Conservation (phyloP, 2,797 vertebrate genomes). For the Chaunax sp. region DNA sequence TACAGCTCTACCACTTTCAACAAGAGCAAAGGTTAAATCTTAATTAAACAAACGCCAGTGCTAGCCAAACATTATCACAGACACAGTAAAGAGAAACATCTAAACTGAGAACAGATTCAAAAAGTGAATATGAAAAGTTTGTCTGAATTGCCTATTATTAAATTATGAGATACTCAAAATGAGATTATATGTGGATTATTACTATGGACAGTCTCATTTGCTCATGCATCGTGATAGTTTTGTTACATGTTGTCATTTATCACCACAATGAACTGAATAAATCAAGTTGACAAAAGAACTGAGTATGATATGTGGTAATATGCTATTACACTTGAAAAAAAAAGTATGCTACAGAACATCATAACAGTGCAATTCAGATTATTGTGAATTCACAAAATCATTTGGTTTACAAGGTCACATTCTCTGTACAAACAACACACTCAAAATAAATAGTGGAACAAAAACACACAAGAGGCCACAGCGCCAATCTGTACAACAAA, state of each 20-base stretch:
- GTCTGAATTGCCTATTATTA: conserved; percentile 81
- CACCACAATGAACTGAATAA: conserved; percentile 8
- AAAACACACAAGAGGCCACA: conserved; percentile 35
- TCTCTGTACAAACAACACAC: conserved; percentile 64
- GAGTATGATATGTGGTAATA: conserved; percentile 30
- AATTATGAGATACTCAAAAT: conserved; percentile 85
- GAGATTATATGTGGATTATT: conserved; percentile 41
- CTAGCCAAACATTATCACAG: conserved; percentile 85
- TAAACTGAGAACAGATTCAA: conserved; percentile 77
- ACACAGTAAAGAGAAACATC: conserved; percentile 85
- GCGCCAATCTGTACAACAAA: conserved; percentile 69
- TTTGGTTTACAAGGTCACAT: conserved; percentile 39
- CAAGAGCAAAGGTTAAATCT: conserved; percentile 86
- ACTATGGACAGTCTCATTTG: too few relatives aligned
- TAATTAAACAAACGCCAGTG: conserved; percentile 88
- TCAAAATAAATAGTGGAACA: conserved; percentile 62
- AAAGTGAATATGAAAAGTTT: conserved; percentile 82
- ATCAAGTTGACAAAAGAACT: neutral
- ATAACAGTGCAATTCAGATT: conserved; percentile 50
- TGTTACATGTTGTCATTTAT: conserved; percentile 68
- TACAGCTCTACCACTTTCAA: conserved; percentile 87
- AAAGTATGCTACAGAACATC: conserved; percentile 38
- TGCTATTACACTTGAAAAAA: conserved; percentile 25
- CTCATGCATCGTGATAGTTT: conserved; percentile 67
- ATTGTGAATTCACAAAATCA: conserved; percentile 44